These are phyloP conservation scores for Zophobas atratus DNA, from an alignment of 1,140 invertebrate species.

Conservation along the genomic window DNA sequence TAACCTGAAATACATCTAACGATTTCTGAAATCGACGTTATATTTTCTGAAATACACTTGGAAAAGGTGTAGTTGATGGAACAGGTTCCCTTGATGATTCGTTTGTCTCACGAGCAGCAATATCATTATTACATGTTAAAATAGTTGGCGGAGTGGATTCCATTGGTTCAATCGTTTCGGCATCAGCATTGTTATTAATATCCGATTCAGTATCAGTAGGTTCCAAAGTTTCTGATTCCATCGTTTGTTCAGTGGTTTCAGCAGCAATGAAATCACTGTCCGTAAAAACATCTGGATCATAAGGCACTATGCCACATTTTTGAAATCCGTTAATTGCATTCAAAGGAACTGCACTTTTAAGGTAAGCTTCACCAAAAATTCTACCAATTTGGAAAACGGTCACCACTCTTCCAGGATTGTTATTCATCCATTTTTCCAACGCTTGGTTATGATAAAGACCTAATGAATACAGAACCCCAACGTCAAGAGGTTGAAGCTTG, in stretches of 20 bases:
- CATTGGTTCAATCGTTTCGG: not conserved
- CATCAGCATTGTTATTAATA: not conserved
- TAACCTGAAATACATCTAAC: no score
- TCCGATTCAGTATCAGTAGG: no score
- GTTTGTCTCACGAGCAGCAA: no score
- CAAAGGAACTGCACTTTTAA: conserved; percentile 58
- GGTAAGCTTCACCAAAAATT: conserved; percentile 61
- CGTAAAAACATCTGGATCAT: conserved; percentile 54
- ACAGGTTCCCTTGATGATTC: no score
- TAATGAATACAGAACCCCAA: conserved; percentile 62
- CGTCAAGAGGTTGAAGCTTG: conserved; percentile 63
- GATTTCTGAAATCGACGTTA: no score
- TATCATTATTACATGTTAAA: no score
- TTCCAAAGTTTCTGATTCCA: not conserved
- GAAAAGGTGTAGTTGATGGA: no score
- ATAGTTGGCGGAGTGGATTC: no score
- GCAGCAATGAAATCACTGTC: conserved; percentile 2
- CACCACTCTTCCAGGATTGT: conserved; percentile 58
- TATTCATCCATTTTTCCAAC: conserved; percentile 3
- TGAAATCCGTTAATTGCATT: conserved; percentile 63
- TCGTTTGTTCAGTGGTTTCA: conserved; percentile 7
- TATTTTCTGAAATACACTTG: no score
- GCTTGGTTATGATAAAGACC: conserved; percentile 34
- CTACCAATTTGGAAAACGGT: conserved; percentile 60
- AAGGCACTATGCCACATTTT: conserved; percentile 59